Base-by-base conservation (phyloP, 1,140 invertebrate genomes). In the Drosophila sechellia region DNA sequence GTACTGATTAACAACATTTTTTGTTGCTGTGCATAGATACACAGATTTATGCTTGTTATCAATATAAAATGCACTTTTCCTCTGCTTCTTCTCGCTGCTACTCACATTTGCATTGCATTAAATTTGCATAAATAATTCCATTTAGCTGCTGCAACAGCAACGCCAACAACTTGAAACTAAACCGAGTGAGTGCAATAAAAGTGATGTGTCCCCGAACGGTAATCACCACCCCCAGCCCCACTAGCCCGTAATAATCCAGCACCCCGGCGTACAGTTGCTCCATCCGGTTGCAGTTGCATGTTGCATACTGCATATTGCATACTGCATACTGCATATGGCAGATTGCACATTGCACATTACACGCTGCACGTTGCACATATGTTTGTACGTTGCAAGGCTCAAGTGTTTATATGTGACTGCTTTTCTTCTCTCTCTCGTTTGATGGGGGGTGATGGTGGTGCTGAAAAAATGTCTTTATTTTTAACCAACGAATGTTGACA, bases 51-150 rank as follows among this genome's bases (percentile, higher is more conserved):
- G 81, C 43, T 77, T 77, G 73, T 87, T 86, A 87, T 86, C 81
- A 84, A 84, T 73, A 72, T 66, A 84, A 84, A 76, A 77, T 48
- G 35, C 42, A 65, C 52, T 53, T 76, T 58, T 61, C 37, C 13
- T 22, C 48, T 54, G 15, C 39, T 49, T 75, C 46, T 66, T 35
- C 57, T 3, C 37, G 12, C 13, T 40, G 53, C 56, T 64, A 60
- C 22, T 71, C 50, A 25, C 46, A 56, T 76, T 65, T 70, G 63
- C 73, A 56, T 81, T 87, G 83, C 83, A 86, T 81, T 79, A 64
- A 86, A 86, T 86, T 86, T 86, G 79, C 83, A 86, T 86, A 87
- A 81, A 77, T 77, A 77, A 77, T 77, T 77, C 63, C 74, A 77
- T 70, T 77, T 66, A 55, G 69, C 50, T 39, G 71, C 52, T 31